phyloP scores from a whole-genome alignment of 2,888 invertebrate genomes.

The Dione juno region DNA sequence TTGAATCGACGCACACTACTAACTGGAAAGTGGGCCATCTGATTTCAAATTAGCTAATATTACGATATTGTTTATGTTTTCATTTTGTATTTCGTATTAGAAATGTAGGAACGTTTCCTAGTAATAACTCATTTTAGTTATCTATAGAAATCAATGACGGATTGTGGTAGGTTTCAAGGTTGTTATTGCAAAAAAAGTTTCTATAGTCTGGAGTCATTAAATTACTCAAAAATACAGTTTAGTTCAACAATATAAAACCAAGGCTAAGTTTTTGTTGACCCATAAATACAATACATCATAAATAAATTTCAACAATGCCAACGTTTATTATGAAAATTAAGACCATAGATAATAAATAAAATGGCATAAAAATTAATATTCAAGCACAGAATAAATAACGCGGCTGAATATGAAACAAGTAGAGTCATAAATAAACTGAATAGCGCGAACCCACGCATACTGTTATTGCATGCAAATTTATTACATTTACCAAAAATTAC shows the following conservation, averaged over 20 bases:
- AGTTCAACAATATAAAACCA: background rate
- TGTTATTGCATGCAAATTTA: slow-evolving; percentile 75
- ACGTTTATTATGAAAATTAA: slow-evolving; percentile 73
- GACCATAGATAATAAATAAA: slow-evolving; percentile 56
- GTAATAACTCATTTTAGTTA: slow-evolving; percentile 10
- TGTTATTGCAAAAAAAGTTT: background rate
- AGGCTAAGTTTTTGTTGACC: background rate
- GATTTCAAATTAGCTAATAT: slow-evolving; percentile 54
- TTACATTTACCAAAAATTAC: slow-evolving; percentile 74
- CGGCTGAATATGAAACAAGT: slow-evolving; percentile 78
- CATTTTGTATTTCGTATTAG: slow-evolving; percentile 35
- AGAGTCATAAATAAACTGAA: slow-evolving; percentile 80
- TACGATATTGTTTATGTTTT: slow-evolving; percentile 47
- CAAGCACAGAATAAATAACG: slow-evolving; percentile 76
- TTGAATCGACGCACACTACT: slow-evolving; percentile 56
- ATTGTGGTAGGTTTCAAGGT: slow-evolving; percentile 16
- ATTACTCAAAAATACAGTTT: background rate
- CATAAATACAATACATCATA: background rate
- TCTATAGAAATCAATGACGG: slow-evolving; percentile 1
- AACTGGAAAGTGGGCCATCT: slow-evolving; percentile 73
- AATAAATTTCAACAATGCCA: slow-evolving; percentile 47
- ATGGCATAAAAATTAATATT: slow-evolving; percentile 67
- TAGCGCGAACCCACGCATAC: slow-evolving; percentile 73
- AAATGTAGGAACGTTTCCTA: slow-evolving; percentile 21
- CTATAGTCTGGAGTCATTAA: too few species aligned